Base-by-base conservation (phyloP, 2,888 invertebrate genomes). In the Hylaea fasciaria region DNA sequence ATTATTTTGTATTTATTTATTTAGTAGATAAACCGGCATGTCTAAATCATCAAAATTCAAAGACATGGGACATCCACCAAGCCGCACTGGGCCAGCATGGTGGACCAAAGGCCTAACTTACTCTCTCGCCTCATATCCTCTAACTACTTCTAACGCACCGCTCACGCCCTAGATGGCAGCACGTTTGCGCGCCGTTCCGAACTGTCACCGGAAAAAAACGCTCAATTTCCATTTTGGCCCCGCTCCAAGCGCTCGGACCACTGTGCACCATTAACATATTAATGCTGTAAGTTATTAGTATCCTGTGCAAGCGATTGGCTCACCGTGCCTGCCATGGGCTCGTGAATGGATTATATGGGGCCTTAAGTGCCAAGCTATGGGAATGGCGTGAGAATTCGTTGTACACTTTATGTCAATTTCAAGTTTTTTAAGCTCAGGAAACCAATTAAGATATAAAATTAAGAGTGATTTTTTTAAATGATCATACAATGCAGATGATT, bases 251-350 rank as follows among this genome's bases (percentile, higher is more conserved):
- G 47, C 56, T 66, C 51, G 57, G 50, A 53, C 63, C 77, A 71
- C 71, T 73, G 76, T 72, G 74, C 66, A 53, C 68, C 55, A 79
- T 82, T 81, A 77, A 70, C 82, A 81, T 81, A 81, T 76, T 77
- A 77, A 81, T 81, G 52, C 41, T 51, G 46, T 59, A 48, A 59
- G 59, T 59, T 59, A 53, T 59, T 59, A 58, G 52, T 58, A 53
- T 32, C 32, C 32, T 32, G 32, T 10, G 10, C 29, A 40, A 50
- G 40, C 53, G 49, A 59, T 54, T 59, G 54, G 59, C 14, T 41
- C 16, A 28, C 28, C 40, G 35, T 35, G 50, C 28, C 40, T 46
- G 13, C 35, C 41, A 37, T 12, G 4, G 51, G 40, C 43, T 1
- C 0, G 40, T 40, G 40, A 9, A 40, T 40, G 14, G 40, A 13